Evolutionary conservation across 2,888 invertebrate genomes (phyloP), one percentile per base, ranked within the genome.

Genomic region (Ecliptopera silaceata): DNA sequence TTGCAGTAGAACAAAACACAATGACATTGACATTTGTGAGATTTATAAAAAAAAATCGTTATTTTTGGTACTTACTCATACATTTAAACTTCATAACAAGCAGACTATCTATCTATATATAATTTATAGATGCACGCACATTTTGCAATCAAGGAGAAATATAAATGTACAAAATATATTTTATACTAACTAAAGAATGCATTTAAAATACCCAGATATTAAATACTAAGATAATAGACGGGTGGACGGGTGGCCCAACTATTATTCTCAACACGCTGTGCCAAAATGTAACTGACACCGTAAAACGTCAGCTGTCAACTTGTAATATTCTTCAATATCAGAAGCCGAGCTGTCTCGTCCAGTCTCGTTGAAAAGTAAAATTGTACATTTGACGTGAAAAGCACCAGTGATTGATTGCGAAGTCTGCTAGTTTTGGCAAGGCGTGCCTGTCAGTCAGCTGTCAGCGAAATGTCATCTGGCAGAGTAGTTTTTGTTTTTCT

Each of bases 401-500:
- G 34, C 44, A 46, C 38, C 12, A 52, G 47, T 63, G 60, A 65
- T 59, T 56, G 64, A 63, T 57, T 29, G 20, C 49, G 15, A 58
- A 41, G 54, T 46, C 36, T 49, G 55, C 55, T 64, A 56, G 60
- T 46, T 56, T 56, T 62, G 63, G 63, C 63, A 61, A 31, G 36
- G 5, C 49, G 42, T 12, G 18, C 29, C 54, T 59, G 49, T 59
- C 58, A 50, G 12, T 59, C 58, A 54, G 22, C 45, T 36, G 34
- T 59, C 58, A 59, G 10, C 49, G 29, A 6, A 32, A 41, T 54
- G 54, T 50, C 54, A 45, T 45, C 52, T 39, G 34, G 34, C 8
- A 15, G 34, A 49, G 13, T 20, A 34, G 42, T 31, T 39, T 39
- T 36, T 44, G 26, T 56, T 45, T 17, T 32, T 12, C 13, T 57